phyloP scores from a whole-genome alignment of 2,888 invertebrate genomes.

The Cacoxenus indagator region DNA sequence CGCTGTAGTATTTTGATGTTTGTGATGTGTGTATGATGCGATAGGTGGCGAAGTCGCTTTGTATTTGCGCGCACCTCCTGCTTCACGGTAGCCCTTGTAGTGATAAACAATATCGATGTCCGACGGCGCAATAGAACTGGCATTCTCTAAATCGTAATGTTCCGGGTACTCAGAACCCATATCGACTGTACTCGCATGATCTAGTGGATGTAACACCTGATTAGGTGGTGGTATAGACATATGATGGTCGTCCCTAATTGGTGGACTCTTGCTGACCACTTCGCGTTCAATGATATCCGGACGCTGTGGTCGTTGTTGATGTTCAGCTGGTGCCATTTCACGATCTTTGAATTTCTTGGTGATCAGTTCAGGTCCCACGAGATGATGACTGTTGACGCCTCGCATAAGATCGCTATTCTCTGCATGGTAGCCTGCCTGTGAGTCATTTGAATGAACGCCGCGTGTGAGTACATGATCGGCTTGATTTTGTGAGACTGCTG shows the following conservation, averaged over 20 bases:
- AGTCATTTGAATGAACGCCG: constrained; percentile 79
- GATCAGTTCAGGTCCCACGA: constrained; percentile 87
- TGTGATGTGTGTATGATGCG: constrained; percentile 82
- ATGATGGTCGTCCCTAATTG: constrained; percentile 83
- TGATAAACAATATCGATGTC: constrained; percentile 97
- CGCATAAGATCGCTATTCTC: constrained; percentile 83
- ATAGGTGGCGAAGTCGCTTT: constrained; percentile 88
- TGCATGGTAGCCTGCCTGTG: constrained; percentile 79
- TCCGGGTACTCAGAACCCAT: constrained; percentile 86
- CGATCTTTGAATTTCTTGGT: constrained; percentile 92
- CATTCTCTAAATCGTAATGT: constrained; percentile 96
- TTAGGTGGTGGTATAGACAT: constrained; percentile 83
- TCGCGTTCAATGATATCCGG: constrained; percentile 96
- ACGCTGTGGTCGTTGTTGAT: constrained; percentile 83
- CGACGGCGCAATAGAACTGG: constrained; percentile 96
- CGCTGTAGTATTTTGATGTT: constrained; percentile 77
- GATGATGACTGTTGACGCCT: constrained; percentile 79
- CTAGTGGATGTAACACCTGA: constrained; percentile 81
- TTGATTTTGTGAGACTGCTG: constrained; percentile 77
- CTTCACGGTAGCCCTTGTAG: constrained; percentile 93
- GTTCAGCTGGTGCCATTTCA: constrained; percentile 81
- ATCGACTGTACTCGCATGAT: constrained; percentile 81
- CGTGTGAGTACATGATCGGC: constrained; percentile 79
- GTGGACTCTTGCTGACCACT: constrained; percentile 86
- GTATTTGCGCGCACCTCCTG: constrained; percentile 86